These are phyloP conservation scores for Brachyhypopomus gauderio DNA, from an alignment of 2,113 vertebrate genomes.

Conservation along the genomic window DNA sequence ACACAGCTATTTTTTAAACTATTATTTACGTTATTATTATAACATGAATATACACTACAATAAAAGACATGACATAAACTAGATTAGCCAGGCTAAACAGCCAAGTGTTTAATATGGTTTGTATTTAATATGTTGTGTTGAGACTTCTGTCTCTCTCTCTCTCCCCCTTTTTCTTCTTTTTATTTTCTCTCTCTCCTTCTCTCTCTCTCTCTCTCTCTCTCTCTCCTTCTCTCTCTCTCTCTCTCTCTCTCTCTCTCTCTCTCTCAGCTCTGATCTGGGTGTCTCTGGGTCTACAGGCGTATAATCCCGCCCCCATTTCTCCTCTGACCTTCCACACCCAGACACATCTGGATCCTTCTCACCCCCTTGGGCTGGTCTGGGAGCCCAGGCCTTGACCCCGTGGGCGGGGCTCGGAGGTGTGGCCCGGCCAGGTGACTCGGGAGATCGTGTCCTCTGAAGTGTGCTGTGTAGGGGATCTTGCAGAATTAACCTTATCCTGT, in stretches of 20 bases:
- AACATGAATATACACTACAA: no score
- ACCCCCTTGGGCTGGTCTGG: conserved; percentile 39
- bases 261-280: conserved; percentile 62
- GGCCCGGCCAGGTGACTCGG: conserved; percentile 20
- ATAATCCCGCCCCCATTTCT: not conserved
- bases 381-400: conserved; percentile 25
- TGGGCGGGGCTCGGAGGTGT: conserved; percentile 50
- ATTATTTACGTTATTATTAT: no score
- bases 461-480: conserved; percentile 56
- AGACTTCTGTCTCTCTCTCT: not conserved
- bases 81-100: no score
- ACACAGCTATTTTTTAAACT: no score
- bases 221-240: not conserved
- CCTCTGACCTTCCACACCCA: conserved; percentile 59
- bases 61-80: no score
- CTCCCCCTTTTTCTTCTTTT: not conserved
- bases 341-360: conserved; percentile 65
- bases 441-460: conserved; percentile 37
- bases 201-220: not conserved
- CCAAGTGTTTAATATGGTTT: no score
- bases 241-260: not conserved
- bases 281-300: conserved; percentile 66
- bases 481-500: conserved; percentile 48
- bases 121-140: no score
- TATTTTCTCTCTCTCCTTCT: not conserved